These are phyloP conservation scores for Notolepis coatsorum DNA, from an alignment of 2,797 vertebrate genomes.

Conservation along the genomic window DNA sequence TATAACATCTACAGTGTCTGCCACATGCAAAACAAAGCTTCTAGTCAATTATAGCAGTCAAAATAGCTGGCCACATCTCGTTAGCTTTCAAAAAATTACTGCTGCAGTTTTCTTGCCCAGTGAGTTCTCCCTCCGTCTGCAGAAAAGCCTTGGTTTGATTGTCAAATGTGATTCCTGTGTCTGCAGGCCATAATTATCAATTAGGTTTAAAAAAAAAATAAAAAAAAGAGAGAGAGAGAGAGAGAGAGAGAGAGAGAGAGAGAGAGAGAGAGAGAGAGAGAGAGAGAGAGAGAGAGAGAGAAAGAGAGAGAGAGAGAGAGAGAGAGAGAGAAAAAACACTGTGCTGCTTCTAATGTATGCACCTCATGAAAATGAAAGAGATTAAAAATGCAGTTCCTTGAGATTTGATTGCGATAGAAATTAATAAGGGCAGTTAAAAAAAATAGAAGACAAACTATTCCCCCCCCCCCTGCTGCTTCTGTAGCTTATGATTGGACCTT, in stretches of 20 bases:
- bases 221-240: conserved; percentile 9
- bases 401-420: conserved; percentile 30
- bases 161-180: conserved; percentile 29
- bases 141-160: conserved; percentile 9
- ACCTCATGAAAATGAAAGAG: conserved; percentile 37
- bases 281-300: conserved; percentile 17
- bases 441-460: conserved; percentile 18
- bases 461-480: conserved; percentile 7
- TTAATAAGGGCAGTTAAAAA: conserved; percentile 22
- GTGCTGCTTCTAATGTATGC: conserved; percentile 28
- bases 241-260: conserved; percentile 11
- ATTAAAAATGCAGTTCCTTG: conserved; percentile 9
- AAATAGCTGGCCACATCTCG: not conserved
- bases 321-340: conserved; percentile 17
- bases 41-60: conserved; percentile 8
- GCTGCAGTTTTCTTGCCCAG: not conserved
- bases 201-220: conserved; percentile 25
- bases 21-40: conserved; percentile 3
- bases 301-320: conserved; percentile 11
- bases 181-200: conserved; percentile 36
- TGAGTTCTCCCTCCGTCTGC: not conserved
- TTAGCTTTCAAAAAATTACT: conserved; percentile 15
- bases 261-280: conserved; percentile 16
- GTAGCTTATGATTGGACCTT: conserved; percentile 18
- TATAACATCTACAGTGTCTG: not conserved